These are phyloP conservation scores for Procambarus clarkii DNA, from an alignment of 1,140 invertebrate genomes.

Conservation along the genomic window DNA sequence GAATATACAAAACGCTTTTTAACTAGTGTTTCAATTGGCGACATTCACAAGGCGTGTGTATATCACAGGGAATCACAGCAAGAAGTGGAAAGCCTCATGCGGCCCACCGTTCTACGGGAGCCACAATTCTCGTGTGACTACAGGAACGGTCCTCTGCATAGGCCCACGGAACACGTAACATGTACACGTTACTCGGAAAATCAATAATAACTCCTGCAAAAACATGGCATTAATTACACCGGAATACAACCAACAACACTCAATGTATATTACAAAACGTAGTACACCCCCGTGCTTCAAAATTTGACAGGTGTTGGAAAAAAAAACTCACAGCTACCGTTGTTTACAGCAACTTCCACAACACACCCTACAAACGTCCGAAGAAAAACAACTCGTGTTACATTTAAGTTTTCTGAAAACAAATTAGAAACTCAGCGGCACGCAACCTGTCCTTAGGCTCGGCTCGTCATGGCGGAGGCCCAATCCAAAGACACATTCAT, in stretches of 20 bases:
- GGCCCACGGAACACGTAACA: background rate
- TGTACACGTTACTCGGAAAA: background rate
- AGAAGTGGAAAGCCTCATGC: background rate
- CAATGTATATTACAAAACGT: no score
- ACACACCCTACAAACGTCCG: no score
- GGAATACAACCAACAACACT: background rate
- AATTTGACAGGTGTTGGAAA: no score
- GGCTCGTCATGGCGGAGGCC: no score
- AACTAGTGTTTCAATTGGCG: constrained; percentile 9
- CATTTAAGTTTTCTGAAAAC: no score
- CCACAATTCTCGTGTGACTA: background rate
- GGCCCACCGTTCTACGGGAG: background rate
- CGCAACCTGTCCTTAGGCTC: no score
- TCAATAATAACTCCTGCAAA: background rate
- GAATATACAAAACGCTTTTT: constrained; percentile 3
- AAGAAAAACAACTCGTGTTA: no score
- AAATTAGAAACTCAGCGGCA: no score
- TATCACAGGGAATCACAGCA: constrained; percentile 60
- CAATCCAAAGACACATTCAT: no score
- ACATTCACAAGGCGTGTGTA: constrained; percentile 46
- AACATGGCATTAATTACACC: background rate
- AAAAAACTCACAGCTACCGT: no score
- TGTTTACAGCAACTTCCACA: no score
- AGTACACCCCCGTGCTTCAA: no score
- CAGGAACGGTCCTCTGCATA: background rate